These are phyloP conservation scores for Hermaeophaga mercurialis DNA, from an alignment of 2,888 invertebrate species.

Conservation along the genomic window DNA sequence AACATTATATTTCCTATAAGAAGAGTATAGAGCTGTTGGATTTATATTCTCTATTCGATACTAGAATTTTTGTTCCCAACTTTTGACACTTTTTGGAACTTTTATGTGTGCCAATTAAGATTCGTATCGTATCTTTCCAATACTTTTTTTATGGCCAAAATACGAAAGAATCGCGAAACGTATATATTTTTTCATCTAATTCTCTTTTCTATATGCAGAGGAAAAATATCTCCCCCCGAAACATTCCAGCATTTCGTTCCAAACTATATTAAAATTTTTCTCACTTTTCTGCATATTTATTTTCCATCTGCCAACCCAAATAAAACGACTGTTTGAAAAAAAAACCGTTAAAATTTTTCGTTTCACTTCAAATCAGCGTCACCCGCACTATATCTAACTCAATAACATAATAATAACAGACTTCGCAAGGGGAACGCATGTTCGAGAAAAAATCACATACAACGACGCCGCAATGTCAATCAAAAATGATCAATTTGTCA, in stretches of 20 bases:
- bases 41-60: too few relatives aligned
- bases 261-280: constrained; percentile 14
- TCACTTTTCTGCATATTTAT: constrained; percentile 13
- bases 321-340: constrained; percentile 4
- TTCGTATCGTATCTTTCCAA: too few relatives aligned
- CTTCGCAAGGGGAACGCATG: not conserved
- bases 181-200: too few relatives aligned
- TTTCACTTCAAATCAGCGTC: constrained; percentile 18
- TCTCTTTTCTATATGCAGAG: not conserved
- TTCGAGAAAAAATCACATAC: constrained; percentile 4
- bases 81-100: too few relatives aligned
- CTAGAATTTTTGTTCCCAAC: too few relatives aligned
- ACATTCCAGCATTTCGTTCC: constrained; percentile 1
- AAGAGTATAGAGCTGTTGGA: too few relatives aligned
- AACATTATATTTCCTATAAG: too few relatives aligned
- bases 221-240: not conserved
- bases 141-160: too few relatives aligned
- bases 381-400: constrained; percentile 7
- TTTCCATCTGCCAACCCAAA: constrained; percentile 18
- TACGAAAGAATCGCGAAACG: too few relatives aligned
- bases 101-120: too few relatives aligned
- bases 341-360: constrained; percentile 8
- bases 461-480: constrained; percentile 1
- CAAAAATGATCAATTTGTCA: constrained; percentile 2
- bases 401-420: constrained; percentile 1